Evolutionary conservation across 1,140 invertebrate genomes (phyloP), one percentile per base, ranked within the genome.

Genomic region (Drosophila ogumai): DNA sequence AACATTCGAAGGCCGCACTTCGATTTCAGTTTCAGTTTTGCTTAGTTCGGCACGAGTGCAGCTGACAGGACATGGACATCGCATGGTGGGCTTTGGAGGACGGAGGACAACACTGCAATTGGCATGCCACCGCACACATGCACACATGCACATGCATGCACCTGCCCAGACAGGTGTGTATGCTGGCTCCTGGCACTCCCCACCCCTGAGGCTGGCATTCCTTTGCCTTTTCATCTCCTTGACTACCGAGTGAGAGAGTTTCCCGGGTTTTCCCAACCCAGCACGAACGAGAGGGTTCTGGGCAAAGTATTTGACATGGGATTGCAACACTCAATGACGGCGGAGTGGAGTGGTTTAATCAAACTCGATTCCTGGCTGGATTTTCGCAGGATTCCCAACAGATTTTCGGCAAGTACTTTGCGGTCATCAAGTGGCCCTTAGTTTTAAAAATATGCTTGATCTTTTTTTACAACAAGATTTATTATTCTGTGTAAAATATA

Each of bases 21-120:
- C 74, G 78, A 81, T 81, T 86, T 71, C 82, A 78, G 82, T 81
- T 75, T 68, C 69, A 78, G 79, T 79, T 82, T 82, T 82, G 75
- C 72, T 80, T 63, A 72, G 76, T 81, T 81, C 60, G 78, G 78
- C 82, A 85, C 82, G 68, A 85, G 17, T 86, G 82, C 78, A 75
- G 74, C 69, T 86, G 82, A 86, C 82, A 86, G 61, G 57, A 68
- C 54, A 63, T 50, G 41, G 79, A 47, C 69, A 66, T 56, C 66
- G 61, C 66, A 40, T 25, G 59, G 15, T 13, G 44, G 31, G 55
- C 28, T 50, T 50, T 32, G 28, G 28, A 19, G 49, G 49, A 50
- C 49, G 28, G 28, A 19, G 49, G 49, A 50, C 49, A 32, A 12
- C 49, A 32, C 28, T 19, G 49, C 49, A 32, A 50, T 50, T 50